A percentile compares a stretch with the other conserved stretches of the same genome.
phyloP scores from a whole-genome alignment of 1,140 invertebrate genomes.

The Cotesia vestalis region DNA sequence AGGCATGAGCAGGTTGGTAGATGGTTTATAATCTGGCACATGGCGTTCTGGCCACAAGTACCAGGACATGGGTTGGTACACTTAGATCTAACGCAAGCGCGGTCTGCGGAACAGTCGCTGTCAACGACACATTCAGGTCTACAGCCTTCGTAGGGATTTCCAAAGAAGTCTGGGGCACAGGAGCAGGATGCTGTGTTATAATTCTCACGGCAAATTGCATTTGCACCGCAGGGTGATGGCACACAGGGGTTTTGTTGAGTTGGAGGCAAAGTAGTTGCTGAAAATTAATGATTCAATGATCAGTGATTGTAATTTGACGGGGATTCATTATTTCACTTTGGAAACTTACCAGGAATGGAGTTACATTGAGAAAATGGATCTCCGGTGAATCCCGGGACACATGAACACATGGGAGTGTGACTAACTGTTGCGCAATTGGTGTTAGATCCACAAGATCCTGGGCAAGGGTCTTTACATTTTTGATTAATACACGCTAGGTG shows the following conservation, averaged over 20 bases:
- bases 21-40: constrained; percentile 79
- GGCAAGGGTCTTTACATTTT: constrained; percentile 70
- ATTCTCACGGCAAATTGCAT: constrained; percentile 76
- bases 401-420: constrained; percentile 71
- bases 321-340: too few species aligned
- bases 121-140: constrained; percentile 76
- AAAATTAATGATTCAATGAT: neutral
- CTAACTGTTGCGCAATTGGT: constrained; percentile 76
- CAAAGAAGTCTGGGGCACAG: constrained; percentile 76
- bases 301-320: too few species aligned
- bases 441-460: constrained; percentile 65
- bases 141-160: constrained; percentile 81
- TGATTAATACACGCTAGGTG: constrained; percentile 68
- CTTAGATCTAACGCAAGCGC: constrained; percentile 74
- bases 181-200: constrained; percentile 74
- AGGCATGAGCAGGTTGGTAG: constrained; percentile 76
- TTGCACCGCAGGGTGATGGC: constrained; percentile 78
- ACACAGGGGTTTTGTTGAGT: constrained; percentile 68
- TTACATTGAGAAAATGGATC: constrained; percentile 78
- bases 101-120: constrained; percentile 75
- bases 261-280: constrained; percentile 3
- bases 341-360: constrained; percentile 66
- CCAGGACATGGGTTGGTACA: constrained; percentile 79
- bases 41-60: constrained; percentile 76
- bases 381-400: constrained; percentile 72